These are phyloP conservation scores for Balearica regulorum DNA, from an alignment of 2,797 vertebrate genomes.

Conservation along the genomic window DNA sequence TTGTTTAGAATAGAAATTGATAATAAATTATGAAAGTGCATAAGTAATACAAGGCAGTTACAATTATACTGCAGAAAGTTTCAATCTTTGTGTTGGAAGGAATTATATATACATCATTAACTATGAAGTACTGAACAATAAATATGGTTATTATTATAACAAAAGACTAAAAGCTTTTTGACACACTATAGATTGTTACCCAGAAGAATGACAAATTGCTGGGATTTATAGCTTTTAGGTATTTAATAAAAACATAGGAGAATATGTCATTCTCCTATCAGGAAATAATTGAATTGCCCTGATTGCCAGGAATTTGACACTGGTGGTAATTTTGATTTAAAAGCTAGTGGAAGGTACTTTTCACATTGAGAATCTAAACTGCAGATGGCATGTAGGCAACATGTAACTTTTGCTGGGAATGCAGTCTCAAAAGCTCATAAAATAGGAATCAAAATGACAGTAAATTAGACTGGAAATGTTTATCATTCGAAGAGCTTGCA, in stretches of 20 bases:
- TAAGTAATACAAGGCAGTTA: background rate
- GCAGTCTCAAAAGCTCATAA: background rate
- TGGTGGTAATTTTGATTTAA: conserved; percentile 15
- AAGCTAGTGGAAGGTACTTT: background rate
- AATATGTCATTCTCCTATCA: conserved; percentile 2
- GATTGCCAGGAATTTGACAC: background rate
- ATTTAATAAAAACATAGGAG: conserved; percentile 30
- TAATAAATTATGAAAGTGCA: background rate
- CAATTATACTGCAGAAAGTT: background rate
- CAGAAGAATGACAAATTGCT: conserved; percentile 22
- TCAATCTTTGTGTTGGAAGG: background rate
- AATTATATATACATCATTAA: conserved; percentile 5
- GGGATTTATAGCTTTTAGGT: conserved; percentile 29
- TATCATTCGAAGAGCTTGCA: background rate
- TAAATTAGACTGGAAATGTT: background rate
- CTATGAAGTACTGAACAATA: conserved; percentile 15
- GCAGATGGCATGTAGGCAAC: background rate
- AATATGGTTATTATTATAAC: conserved; percentile 24
- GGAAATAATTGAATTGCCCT: conserved; percentile 12
- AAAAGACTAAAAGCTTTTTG: conserved; percentile 54
- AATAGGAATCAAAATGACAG: background rate
- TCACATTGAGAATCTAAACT: background rate
- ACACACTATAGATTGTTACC: background rate
- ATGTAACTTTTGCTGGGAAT: background rate
- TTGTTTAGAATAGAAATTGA: background rate